Evolutionary conservation across 2,888 invertebrate species (phyloP), one percentile per base, ranked within the genome.

Genomic region (Nephrocerus scutellatus): DNA sequence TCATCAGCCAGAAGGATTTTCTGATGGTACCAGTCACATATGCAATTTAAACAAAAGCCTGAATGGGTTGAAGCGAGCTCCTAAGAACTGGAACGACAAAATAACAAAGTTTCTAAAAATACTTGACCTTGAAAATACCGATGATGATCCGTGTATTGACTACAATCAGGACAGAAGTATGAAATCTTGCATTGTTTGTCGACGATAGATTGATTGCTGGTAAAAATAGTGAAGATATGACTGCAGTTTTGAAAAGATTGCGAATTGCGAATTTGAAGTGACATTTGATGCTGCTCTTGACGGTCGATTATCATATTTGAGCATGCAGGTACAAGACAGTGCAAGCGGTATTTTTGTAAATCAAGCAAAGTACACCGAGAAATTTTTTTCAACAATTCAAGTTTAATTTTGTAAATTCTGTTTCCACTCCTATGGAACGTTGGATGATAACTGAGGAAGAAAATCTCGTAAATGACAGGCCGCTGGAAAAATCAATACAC

Each of bases 51-150:
- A 32, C 2, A 52, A 48, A 23, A 49, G 48, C 24, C 29, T 54
- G 2, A 53, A 55, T 38, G 50, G 52, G 8, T 16, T 56, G 6
- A 54, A 55, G 28, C 54, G 54, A 44, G 46, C 49, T 8, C 45
- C 46, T 8, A 40, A 51, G 15, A 48, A 49, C 30, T 55, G 52
- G 52, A 55, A 55, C 21, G 16, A 39, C 16, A 49, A 41, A 29
- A 50, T 57, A 28, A 45, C 42, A 9, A 20, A 43, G 10, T 50
- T 55, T 22, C 25, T 56, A 7, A 15, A 34, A 20, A 44, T 16
- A n/a, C 10, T 8, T 14, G 8, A 8, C 12, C n/a, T n/a, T n/a
- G n/a, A n/a, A n/a, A n/a, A n/a, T n/a, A n/a, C n/a, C n/a, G n/a
- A n/a, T n/a, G n/a, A n/a, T n/a, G n/a, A n/a, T n/a, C n/a, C n/a